phyloP scores from a whole-genome alignment of 1,140 invertebrate species.

The Drosophila nannoptera region DNA sequence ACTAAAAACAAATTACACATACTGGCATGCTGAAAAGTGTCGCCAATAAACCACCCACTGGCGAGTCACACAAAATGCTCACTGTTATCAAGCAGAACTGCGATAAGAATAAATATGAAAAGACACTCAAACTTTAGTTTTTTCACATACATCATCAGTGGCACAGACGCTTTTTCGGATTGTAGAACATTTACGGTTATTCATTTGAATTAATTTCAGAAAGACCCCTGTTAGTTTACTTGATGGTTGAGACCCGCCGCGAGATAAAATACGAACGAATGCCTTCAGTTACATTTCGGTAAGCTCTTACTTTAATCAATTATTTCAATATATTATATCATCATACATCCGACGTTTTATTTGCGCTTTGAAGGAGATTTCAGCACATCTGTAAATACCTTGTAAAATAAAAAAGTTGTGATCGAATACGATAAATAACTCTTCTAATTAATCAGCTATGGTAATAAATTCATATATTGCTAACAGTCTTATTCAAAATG shows the following conservation, averaged over 20 bases:
- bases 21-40: not conserved
- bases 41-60: constrained; percentile 3
- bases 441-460: too few relatives aligned
- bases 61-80: constrained; percentile 10
- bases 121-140: constrained; percentile 31
- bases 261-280: constrained; percentile 50
- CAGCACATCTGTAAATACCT: too few relatives aligned
- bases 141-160: constrained; percentile 20
- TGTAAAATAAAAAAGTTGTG: too few relatives aligned
- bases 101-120: constrained; percentile 29
- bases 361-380: too few relatives aligned
- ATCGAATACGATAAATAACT: too few relatives aligned
- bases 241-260: constrained; percentile 36
- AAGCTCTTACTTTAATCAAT: not conserved
- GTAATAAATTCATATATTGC: not conserved
- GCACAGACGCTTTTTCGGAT: constrained; percentile 8
- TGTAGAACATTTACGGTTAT: not conserved
- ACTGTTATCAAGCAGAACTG: constrained; percentile 8
- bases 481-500: not conserved
- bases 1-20: constrained; percentile 23
- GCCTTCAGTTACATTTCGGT: constrained; percentile 62
- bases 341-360: too few relatives aligned
- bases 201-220: not conserved
- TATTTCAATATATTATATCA: too few relatives aligned
- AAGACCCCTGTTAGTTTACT: not conserved